Conservation (phyloP, 2,888 invertebrate genomes). For the Zhuqinia jingwanae region DNA sequence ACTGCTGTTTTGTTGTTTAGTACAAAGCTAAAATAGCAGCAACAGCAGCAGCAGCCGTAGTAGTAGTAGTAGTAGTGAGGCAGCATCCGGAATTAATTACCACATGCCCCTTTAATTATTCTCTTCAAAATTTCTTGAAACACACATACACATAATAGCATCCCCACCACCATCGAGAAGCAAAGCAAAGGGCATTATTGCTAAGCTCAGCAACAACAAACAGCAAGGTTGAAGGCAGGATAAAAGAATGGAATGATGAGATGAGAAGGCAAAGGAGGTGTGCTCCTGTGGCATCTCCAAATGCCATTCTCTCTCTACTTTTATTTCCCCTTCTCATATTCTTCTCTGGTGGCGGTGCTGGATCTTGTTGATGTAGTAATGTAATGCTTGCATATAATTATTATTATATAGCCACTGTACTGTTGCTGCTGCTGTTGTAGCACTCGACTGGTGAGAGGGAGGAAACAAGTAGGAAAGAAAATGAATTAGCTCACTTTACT, state of each 20-base stretch:
- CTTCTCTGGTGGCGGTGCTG: background rate
- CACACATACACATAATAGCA: background rate
- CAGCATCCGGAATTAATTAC: slow-evolving; percentile 69
- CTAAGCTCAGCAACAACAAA: background rate
- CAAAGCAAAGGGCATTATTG: background rate
- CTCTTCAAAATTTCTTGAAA: slow-evolving; percentile 59
- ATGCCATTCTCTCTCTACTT: slow-evolving; percentile 51
- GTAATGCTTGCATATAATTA: slow-evolving; percentile 43
- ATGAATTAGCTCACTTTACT: slow-evolving; percentile 64
- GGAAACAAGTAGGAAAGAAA: slow-evolving; percentile 28
- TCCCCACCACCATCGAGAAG: background rate
- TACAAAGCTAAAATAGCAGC: background rate
- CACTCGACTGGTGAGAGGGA: background rate
- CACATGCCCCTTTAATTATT: slow-evolving; percentile 66
- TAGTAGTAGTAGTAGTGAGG: slow-evolving; percentile 40
- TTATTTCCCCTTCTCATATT: slow-evolving; percentile 29
- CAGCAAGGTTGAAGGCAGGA: slow-evolving; percentile 17
- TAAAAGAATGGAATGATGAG: slow-evolving; percentile 3
- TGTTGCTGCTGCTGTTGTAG: slow-evolving; percentile 35
- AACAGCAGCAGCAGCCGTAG: slow-evolving; percentile 56
- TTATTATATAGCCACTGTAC: slow-evolving; percentile 25
- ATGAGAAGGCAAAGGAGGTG: slow-evolving; percentile 21
- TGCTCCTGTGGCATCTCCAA: slow-evolving; percentile 48
- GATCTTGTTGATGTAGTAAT: background rate
- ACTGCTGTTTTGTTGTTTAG: slow-evolving; percentile 39